These are phyloP conservation scores for Ditylenchus dipsaci DNA, from an alignment of 1,140 invertebrate species.

Conservation along the genomic window DNA sequence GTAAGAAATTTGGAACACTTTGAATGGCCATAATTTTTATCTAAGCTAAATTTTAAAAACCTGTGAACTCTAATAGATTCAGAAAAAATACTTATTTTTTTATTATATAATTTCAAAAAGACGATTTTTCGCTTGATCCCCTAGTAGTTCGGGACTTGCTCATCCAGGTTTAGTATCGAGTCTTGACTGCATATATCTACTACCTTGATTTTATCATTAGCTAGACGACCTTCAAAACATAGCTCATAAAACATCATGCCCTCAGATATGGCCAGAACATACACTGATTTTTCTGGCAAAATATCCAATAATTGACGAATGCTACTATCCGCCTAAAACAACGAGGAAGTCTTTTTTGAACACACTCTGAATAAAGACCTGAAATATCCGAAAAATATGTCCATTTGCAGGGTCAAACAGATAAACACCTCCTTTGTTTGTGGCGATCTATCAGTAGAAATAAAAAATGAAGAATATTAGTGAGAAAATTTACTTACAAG, in stretches of 20 bases:
- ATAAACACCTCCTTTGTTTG: constrained; percentile 30
- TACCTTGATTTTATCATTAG: constrained; percentile 40
- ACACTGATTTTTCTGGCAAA: constrained; percentile 24
- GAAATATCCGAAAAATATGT: constrained; percentile 25
- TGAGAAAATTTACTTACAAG: background rate
- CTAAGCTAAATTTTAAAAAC: no score
- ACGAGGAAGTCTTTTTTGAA: no score
- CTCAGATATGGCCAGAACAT: constrained; percentile 35
- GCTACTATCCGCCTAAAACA: constrained; percentile 26
- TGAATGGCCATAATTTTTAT: no score
- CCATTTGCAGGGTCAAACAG: constrained; percentile 23
- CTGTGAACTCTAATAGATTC: no score
- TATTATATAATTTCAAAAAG: no score
- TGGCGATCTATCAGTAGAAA: constrained; percentile 26
- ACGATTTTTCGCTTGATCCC: no score
- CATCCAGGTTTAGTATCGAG: no score
- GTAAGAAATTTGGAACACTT: no score
- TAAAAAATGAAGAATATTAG: background rate
- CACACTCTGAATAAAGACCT: constrained; percentile 9
- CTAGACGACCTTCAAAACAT: constrained; percentile 58
- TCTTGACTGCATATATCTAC: background rate
- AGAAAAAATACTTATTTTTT: no score
- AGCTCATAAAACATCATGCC: constrained; percentile 46
- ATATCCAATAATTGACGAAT: constrained; percentile 31
- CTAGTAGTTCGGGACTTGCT: no score